Conservation (phyloP, 2,797 vertebrate genomes). For the Holocentrus rufus region DNA sequence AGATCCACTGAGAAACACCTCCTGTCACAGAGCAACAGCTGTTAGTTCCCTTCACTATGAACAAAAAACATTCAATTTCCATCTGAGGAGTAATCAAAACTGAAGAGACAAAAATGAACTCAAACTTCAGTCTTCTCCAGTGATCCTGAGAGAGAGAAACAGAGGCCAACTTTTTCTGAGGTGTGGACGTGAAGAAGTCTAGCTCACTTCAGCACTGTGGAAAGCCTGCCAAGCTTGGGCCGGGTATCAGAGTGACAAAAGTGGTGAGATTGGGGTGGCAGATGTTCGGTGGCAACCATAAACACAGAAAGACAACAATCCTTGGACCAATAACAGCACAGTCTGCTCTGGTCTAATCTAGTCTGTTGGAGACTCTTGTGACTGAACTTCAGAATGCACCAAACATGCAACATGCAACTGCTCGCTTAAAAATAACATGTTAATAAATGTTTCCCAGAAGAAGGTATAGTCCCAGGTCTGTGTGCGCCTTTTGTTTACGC, state of each 20-base stretch:
- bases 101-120: neutral
- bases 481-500: neutral
- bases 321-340: neutral
- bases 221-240: neutral
- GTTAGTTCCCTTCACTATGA: neutral
- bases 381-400: neutral
- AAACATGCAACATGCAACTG: too few relatives aligned
- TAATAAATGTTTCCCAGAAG: too few relatives aligned
- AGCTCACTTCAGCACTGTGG: neutral
- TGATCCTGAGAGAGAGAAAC: slow-evolving; percentile 7
- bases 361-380: neutral
- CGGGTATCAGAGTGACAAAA: neutral
- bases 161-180: neutral
- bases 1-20: slow-evolving; percentile 26
- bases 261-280: neutral
- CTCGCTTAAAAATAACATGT: too few relatives aligned
- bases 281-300: neutral
- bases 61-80: neutral
- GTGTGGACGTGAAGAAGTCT: neutral
- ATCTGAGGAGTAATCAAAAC: slow-evolving; percentile 4
- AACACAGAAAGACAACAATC: neutral
- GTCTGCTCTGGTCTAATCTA: neutral
- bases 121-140: neutral
- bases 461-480: neutral
- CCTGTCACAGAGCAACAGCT: slow-evolving; percentile 20